Percentiles rank a stretch among this genome's conserved stretches.
phyloP scores from a whole-genome alignment of 30 jellyfish, hydroid and myxozoan genomes.

The Aurelia sp. region DNA sequence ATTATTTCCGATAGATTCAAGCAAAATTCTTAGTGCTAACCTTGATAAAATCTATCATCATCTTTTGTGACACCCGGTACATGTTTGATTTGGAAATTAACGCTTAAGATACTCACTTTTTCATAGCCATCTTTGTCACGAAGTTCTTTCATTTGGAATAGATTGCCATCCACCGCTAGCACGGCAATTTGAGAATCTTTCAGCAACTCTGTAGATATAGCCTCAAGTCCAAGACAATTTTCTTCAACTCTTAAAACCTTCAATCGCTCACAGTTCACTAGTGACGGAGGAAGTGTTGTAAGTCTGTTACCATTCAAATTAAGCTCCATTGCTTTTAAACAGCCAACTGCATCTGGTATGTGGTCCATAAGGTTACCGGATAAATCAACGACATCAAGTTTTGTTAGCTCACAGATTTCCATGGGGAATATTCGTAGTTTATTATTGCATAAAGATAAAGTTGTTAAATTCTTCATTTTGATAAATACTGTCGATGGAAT shows the following conservation, averaged over 20 bases:
- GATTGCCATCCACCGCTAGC: slow-evolving; percentile 90
- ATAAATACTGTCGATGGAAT: slow-evolving; percentile 50
- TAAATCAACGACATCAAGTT: slow-evolving; percentile 90
- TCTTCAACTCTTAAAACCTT: slow-evolving; percentile 93
- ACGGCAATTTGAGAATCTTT: slow-evolving; percentile 77
- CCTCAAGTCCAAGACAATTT: slow-evolving; percentile 83
- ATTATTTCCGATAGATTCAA: too few species aligned
- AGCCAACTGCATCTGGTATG: slow-evolving; percentile 69
- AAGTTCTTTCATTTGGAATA: slow-evolving; percentile 79
- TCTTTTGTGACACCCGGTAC: too few species aligned
- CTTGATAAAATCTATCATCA: too few species aligned
- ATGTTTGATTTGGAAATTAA: not conserved
- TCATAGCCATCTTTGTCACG: slow-evolving; percentile 96
- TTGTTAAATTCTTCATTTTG: slow-evolving; percentile 75
- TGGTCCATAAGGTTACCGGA: slow-evolving; percentile 68
- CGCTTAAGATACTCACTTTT: slow-evolving; percentile 50
- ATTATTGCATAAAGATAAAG: slow-evolving; percentile 74
- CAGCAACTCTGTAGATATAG: slow-evolving; percentile 78
- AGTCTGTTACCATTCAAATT: slow-evolving; percentile 84
- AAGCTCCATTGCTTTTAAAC: slow-evolving; percentile 86
- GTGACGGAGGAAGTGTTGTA: slow-evolving; percentile 46
- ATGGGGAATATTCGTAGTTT: slow-evolving; percentile 71
- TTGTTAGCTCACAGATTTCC: slow-evolving; percentile 77
- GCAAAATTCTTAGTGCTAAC: too few species aligned
- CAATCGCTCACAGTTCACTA: slow-evolving; percentile 78